Conservation (phyloP, 2,113 vertebrate species). For the Barnardius zonarius region DNA sequence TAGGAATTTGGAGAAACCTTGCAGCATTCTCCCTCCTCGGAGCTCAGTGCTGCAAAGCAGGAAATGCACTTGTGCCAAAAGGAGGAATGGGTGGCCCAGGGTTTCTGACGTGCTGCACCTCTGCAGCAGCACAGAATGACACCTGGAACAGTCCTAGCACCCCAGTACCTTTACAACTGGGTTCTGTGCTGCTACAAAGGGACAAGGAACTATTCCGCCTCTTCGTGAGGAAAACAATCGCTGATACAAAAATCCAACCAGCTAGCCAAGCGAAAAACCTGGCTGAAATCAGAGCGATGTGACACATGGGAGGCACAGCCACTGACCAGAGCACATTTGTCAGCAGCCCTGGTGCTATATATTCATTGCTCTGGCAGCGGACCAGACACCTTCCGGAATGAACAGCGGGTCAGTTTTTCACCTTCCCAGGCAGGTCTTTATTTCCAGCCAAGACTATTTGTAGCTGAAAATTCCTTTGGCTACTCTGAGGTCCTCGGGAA, state of each 20-base stretch:
- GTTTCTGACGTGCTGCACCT: not conserved
- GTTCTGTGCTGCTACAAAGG: not conserved
- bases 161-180: not conserved
- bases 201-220: not conserved
- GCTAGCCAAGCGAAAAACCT: not conserved
- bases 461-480: not conserved
- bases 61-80: not conserved
- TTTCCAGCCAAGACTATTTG: not conserved
- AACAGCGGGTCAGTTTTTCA: not conserved
- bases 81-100: not conserved
- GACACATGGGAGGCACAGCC: not conserved
- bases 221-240: not conserved
- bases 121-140: not conserved
- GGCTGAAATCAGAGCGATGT: not conserved
- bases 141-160: not conserved
- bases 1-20: not conserved
- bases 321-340: not conserved
- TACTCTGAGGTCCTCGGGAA: not conserved
- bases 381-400: not conserved
- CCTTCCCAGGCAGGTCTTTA: not conserved
- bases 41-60: not conserved
- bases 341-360: not conserved
- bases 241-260: not conserved
- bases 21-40: not conserved
- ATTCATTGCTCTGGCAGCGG: not conserved